Evolutionary conservation across 2,888 invertebrate species (phyloP), one percentile per base, ranked within the genome.

Genomic region (Ichneumon xanthorius): DNA sequence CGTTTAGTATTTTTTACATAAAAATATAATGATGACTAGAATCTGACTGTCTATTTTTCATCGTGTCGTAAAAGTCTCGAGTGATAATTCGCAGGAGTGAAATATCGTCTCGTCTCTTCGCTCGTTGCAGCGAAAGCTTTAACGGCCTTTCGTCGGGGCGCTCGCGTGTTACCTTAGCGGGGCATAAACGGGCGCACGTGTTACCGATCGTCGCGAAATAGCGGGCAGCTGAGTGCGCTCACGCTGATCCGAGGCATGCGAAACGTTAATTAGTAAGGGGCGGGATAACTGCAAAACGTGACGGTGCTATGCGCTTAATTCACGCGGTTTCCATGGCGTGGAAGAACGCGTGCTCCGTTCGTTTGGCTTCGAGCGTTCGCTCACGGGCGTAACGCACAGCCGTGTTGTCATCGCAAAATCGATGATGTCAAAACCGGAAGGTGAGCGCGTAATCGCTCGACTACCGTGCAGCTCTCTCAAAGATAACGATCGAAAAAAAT

Each of bases 401-500:
- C 65, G 72, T 72, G 71, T 67, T 72, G 71, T 84, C 65, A 84
- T 84, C 40, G 72, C 37, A 72, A 70, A 70, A 61, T 67, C 65
- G 76, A 65, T 55, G 63, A 72, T 53, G 76, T 71, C 71, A 80
- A 80, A 78, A 67, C 71, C 63, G 48, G 58, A 70, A 53, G 68
- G 40, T 40, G 55, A 33, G 45, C 30, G 5, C 63, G 26, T 63
- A 71, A 55, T 79, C 16, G 50, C 48, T 53, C 61, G 70, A 61
- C 45, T 45, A n/a, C 48, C 45, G 19, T 61, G n/a, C 30, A 61
- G 58, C 11, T 37, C 40, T 14, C 14, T 37, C 9, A 16, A 37
- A 37, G 53, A 58, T 72, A 40, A 22, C 45, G 5, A 50, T 48
- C 22, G 55, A 40, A 55, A 3, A 53, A 70, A 26, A 70, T 78